phyloP scores from a whole-genome alignment of 1,140 invertebrate species.

The Maconellicoccus hirsutus region DNA sequence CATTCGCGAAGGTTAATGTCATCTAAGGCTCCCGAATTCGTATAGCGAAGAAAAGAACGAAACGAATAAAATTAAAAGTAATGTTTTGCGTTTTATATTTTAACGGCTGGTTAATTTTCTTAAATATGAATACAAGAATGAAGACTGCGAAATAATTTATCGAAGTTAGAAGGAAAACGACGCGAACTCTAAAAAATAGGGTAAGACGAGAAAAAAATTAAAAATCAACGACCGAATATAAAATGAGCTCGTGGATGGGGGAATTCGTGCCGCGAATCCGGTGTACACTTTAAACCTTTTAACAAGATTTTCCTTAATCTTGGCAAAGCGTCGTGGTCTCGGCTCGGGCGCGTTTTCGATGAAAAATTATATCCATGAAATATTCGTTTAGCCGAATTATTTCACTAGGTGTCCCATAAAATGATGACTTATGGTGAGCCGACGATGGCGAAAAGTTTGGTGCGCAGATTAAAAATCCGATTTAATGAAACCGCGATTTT shows the following conservation, averaged over 20 bases:
- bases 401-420: no score
- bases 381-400: no score
- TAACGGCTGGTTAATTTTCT: constrained; percentile 8
- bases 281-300: neutral
- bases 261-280: neutral
- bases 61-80: no score
- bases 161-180: neutral
- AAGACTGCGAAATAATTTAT: neutral
- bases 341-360: no score
- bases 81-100: no score
- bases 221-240: constrained; percentile 9
- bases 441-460: no score
- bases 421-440: no score
- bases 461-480: no score
- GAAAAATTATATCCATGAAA: no score
- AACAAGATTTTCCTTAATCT: neutral
- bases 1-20: constrained; percentile 7
- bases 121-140: neutral
- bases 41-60: no score
- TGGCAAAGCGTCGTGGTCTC: neutral
- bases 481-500: no score
- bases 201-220: constrained; percentile 4
- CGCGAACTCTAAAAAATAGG: neutral
- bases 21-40: neutral
- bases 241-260: neutral